Conservation (phyloP, 2,797 vertebrate species). For the Adelosebastes latens region DNA sequence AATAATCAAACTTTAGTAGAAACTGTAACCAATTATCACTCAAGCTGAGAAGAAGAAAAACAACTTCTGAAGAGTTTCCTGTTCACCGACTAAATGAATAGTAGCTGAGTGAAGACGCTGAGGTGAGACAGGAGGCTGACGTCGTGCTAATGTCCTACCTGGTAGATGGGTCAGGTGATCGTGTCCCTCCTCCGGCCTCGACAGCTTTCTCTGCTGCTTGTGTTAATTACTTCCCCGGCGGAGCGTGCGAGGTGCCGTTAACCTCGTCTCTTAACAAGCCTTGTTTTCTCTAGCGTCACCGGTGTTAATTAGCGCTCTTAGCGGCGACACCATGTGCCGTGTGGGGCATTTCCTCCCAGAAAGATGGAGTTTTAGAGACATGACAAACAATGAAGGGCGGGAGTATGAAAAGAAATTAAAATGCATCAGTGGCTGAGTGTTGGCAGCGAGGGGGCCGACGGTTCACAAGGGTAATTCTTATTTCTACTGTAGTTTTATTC, state of each 20-base stretch:
- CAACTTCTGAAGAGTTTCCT: background rate
- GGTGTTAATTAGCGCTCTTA: slow-evolving; percentile 60
- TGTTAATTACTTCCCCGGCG: slow-evolving; percentile 52
- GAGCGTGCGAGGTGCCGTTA: slow-evolving; percentile 31
- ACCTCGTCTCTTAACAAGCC: slow-evolving; percentile 56
- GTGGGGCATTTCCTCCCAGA: background rate
- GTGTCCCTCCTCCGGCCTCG: background rate
- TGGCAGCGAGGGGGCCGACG: background rate
- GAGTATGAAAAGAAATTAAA: background rate
- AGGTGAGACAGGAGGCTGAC: background rate
- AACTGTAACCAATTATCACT: background rate
- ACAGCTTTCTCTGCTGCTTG: background rate
- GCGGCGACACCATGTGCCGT: slow-evolving; percentile 5
- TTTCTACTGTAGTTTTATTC: background rate
- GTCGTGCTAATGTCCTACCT: background rate
- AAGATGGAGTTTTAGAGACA: background rate
- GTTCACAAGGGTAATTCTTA: background rate
- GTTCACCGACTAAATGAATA: background rate
- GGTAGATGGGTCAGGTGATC: background rate
- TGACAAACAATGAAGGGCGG: background rate
- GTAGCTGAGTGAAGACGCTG: background rate
- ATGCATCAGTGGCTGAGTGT: background rate
- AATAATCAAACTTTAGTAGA: background rate
- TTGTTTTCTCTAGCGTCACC: slow-evolving; percentile 30
- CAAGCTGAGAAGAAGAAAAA: background rate